Percentiles rank a stretch among this genome's conserved stretches.
phyloP scores from a whole-genome alignment of 2,113 vertebrate species.

The Microcebus murinus region DNA sequence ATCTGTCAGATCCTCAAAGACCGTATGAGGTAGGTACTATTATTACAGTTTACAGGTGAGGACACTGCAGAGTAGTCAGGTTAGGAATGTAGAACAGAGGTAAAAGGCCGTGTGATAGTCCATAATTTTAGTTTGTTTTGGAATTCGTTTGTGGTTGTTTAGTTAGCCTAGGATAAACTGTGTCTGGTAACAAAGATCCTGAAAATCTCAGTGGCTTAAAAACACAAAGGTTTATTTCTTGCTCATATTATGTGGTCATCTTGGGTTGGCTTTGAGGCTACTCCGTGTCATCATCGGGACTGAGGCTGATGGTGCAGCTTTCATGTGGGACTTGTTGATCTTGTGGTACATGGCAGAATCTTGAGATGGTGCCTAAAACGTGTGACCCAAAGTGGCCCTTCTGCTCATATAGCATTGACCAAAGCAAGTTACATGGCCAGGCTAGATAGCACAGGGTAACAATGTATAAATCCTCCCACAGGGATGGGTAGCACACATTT shows the following conservation, averaged over 20 bases:
- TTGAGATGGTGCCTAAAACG: neutral
- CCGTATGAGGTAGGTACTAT: neutral
- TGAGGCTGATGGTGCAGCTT: neutral
- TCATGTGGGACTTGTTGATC: neutral
- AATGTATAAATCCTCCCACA: neutral
- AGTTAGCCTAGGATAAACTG: neutral
- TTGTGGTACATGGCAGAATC: neutral
- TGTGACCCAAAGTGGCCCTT: neutral
- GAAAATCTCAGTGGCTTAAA: conserved; percentile 46
- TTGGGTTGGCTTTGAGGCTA: neutral
- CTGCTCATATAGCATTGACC: neutral
- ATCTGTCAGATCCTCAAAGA: neutral
- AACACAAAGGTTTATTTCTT: conserved; percentile 2
- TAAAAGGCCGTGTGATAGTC: neutral
- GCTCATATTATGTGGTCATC: neutral
- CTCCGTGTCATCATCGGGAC: neutral
- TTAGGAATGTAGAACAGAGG: neutral
- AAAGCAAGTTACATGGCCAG: neutral
- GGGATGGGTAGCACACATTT: neutral
- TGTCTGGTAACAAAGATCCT: neutral
- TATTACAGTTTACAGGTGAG: neutral
- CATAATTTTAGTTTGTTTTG: neutral
- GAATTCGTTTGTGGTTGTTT: neutral
- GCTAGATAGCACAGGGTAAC: neutral
- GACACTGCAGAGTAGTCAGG: neutral